A percentile compares a stretch with the other conserved stretches of the same genome.
Evolutionary conservation across 2,888 invertebrate species (phyloP).

Genomic region (Iphiclides podalirius): DNA sequence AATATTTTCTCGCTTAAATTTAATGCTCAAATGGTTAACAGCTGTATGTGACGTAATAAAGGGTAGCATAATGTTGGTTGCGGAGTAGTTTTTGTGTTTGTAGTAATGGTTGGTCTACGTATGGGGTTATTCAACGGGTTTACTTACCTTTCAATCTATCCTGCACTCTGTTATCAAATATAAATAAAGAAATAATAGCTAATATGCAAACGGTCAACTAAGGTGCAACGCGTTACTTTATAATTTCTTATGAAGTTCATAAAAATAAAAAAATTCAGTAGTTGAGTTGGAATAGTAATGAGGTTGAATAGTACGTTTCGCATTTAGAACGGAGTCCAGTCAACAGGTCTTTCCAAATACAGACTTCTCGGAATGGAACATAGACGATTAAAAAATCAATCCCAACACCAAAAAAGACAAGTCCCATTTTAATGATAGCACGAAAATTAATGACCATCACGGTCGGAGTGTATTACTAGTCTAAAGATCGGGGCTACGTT

Average conservation of each 20-base stretch:
- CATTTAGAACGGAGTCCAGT: neutral
- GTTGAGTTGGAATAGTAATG: too few species aligned
- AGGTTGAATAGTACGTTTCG: too few species aligned
- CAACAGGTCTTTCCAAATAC: constrained; percentile 4
- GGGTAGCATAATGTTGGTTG: neutral
- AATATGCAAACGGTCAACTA: too few species aligned
- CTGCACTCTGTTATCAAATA: too few species aligned
- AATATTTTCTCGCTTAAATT: constrained; percentile 23
- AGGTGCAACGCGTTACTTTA: too few species aligned
- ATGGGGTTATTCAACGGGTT: too few species aligned
- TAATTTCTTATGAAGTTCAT: too few species aligned
- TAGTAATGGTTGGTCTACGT: too few species aligned
- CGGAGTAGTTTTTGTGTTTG: too few species aligned
- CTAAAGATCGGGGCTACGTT: constrained; percentile 37
- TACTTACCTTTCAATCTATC: too few species aligned
- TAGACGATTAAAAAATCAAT: constrained; percentile 19
- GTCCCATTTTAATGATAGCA: constrained; percentile 35
- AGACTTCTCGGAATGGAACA: constrained; percentile 10
- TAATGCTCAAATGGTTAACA: constrained; percentile 20
- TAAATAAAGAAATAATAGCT: too few species aligned
- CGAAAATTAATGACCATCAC: constrained; percentile 35
- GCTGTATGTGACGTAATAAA: constrained; percentile 11
- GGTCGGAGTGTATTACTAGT: constrained; percentile 32
- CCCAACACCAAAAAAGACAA: constrained; percentile 11
- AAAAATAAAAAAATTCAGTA: too few species aligned